Evolutionary conservation across 2,113 vertebrate genomes (phyloP).

Genomic region (Probosciger aterrimus): DNA sequence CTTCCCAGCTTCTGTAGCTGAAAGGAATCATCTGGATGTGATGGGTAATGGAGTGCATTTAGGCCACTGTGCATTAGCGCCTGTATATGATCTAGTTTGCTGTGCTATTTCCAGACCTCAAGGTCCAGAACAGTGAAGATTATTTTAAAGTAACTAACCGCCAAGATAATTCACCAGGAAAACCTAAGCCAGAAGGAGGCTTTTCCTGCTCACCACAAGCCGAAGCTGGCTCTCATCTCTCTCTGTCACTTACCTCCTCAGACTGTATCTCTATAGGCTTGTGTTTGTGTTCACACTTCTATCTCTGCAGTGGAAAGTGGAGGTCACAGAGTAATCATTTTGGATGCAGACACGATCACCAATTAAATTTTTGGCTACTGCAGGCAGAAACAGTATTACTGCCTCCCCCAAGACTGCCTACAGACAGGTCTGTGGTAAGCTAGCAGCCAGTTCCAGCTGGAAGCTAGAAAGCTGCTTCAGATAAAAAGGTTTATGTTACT

Average conservation of each 20-base stretch:
- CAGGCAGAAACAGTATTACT: background rate
- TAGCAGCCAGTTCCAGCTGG: background rate
- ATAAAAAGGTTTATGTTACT: background rate
- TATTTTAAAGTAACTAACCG: background rate
- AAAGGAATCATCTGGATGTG: background rate
- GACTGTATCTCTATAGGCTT: accelerated
- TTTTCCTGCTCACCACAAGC: background rate
- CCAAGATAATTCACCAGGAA: background rate
- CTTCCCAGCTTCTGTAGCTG: background rate
- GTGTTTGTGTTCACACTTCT: background rate
- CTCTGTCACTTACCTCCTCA: background rate
- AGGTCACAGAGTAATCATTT: background rate
- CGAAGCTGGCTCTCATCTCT: background rate
- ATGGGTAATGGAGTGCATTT: background rate
- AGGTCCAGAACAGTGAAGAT: background rate
- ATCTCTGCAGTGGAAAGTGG: background rate
- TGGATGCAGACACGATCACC: background rate
- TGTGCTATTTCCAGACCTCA: background rate
- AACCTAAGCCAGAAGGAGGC: background rate
- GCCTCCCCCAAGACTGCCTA: background rate
- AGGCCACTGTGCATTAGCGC: background rate
- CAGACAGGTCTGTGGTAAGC: background rate
- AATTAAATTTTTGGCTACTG: background rate
- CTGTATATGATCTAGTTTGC: background rate
- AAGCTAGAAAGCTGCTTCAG: background rate